Evolutionary conservation across 1,140 invertebrate genomes (phyloP), one percentile per base, ranked within the genome.

Genomic region (Drosophila pseudoananassae): DNA sequence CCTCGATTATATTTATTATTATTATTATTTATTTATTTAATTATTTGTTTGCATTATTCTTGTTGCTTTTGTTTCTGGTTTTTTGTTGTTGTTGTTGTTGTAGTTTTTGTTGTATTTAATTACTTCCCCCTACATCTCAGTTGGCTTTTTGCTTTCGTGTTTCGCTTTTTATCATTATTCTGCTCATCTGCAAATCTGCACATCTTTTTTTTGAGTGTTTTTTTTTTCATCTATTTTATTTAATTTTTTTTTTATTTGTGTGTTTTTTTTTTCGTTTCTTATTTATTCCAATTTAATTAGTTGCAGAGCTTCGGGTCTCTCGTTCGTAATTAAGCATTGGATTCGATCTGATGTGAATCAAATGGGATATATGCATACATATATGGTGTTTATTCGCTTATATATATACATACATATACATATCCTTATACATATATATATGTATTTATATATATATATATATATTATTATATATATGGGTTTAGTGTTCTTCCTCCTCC

Each of bases 291-390:
- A 10, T 64, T 65, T 23, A 65, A 75, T 75, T 75, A 75, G 71
- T 75, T 66, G 29, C 75, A 75, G 71, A 75, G 71, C 75, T 47
- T 51, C 57, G 31, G 49, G 57, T 7, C 33, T 61, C 50, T 66
- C 45, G 57, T 55, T 46, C 29, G 54, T 51, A 74, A 56, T 57
- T 54, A 75, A 75, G 72, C 60, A 54, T 64, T 74, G 51, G 33
- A 74, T 66, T 75, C 60, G 59, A 74, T 75, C 56, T 75, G 58
- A 65, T 25, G 38, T 65, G 59, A 75, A 75, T 74, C 71, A 73
- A 74, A 74, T 74, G 38, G 47, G 40, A 57, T 75, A 75, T 75
- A 51, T 74, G 58, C 73, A 56, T 66, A 74, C 49, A 51, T 74
- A 74, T 64, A 75, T 64, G 27, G 29, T 65, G 43, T 65, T 65